These are phyloP conservation scores for Mesocricetus auratus DNA, from an alignment of 2,113 vertebrate species.

Conservation along the genomic window DNA sequence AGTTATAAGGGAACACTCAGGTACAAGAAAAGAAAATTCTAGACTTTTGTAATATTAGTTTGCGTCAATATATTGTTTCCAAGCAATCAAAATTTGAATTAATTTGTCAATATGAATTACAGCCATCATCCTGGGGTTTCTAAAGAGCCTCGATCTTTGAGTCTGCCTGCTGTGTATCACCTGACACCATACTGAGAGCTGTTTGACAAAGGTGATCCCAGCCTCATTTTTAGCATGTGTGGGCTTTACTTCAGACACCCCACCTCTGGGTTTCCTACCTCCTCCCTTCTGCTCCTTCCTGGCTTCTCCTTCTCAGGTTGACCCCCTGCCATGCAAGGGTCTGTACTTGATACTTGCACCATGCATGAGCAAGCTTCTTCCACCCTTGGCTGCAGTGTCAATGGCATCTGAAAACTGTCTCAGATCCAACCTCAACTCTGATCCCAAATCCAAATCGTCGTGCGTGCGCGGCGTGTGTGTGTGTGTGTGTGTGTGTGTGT, in stretches of 20 bases:
- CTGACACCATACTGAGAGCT: not conserved
- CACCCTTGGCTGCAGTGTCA: too few species aligned
- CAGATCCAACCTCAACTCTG: not conserved
- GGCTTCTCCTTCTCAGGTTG: not conserved
- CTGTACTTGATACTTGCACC: too few species aligned
- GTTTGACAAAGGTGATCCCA: not conserved
- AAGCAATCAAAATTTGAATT: not conserved
- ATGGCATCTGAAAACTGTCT: not conserved
- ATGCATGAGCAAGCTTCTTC: not conserved
- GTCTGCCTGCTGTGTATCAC: not conserved
- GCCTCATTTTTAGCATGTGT: accelerated
- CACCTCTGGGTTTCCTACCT: not conserved
- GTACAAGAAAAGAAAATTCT: not conserved
- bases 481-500: not conserved
- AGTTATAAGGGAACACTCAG: not conserved
- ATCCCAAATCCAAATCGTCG: not conserved
- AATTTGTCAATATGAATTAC: not conserved
- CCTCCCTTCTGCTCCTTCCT: not conserved
- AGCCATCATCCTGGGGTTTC: not conserved
- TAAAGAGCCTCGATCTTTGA: not conserved
- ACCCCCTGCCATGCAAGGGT: not conserved
- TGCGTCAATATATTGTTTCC: not conserved
- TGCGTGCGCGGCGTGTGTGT: not conserved
- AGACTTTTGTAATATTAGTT: not conserved
- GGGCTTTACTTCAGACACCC: not conserved